These are phyloP conservation scores for Hypotaenidia philippensis DNA, from an alignment of 2,797 vertebrate genomes.

Conservation along the genomic window DNA sequence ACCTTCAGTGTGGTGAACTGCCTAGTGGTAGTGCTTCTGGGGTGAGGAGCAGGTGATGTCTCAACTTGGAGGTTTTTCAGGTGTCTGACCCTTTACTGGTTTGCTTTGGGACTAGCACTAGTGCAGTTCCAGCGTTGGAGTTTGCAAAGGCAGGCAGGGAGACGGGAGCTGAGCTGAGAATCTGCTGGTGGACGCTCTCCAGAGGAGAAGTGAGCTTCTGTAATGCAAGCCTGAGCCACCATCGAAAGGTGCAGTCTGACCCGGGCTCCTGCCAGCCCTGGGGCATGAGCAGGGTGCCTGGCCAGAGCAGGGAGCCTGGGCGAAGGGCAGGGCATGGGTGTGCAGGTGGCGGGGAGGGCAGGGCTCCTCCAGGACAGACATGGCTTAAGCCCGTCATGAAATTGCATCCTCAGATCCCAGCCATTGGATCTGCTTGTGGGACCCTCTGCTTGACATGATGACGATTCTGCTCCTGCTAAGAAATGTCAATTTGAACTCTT, in stretches of 20 bases:
- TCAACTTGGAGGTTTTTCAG: background rate
- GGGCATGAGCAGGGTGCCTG: background rate
- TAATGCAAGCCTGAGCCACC: background rate
- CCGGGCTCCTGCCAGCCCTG: background rate
- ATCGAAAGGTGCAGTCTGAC: background rate
- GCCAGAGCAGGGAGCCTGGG: background rate
- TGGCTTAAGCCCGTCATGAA: background rate
- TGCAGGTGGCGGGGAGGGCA: fast-evolving
- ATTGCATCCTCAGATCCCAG: background rate
- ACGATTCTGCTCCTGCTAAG: background rate
- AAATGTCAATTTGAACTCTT: background rate
- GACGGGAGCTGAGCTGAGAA: background rate
- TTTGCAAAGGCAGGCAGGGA: background rate
- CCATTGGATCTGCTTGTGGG: background rate
- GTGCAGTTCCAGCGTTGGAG: background rate
- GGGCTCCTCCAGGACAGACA: background rate
- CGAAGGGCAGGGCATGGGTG: background rate
- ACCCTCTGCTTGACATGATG: background rate
- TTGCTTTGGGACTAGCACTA: background rate
- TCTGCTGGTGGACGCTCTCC: background rate
- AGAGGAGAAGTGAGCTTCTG: background rate
- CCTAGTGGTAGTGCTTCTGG: background rate
- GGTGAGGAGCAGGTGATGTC: background rate
- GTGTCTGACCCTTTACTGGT: background rate
- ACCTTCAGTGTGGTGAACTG: background rate